phyloP scores from a whole-genome alignment of 1,140 invertebrate genomes.

The Panulirus ornatus region DNA sequence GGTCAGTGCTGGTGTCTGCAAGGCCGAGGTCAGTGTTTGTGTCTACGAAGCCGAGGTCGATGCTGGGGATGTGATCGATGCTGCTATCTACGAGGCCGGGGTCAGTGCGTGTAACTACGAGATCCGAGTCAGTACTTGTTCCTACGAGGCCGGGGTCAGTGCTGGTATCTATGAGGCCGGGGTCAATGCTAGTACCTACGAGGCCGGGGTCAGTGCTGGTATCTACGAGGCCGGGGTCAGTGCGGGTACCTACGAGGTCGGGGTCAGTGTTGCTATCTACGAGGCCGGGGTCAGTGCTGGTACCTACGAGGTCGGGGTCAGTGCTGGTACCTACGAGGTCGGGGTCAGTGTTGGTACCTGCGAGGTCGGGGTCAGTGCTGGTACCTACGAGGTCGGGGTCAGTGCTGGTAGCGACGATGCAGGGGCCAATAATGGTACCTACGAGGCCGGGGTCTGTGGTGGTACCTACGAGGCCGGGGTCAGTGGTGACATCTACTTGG shows the following conservation, averaged over 20 bases:
- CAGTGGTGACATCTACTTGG: neutral
- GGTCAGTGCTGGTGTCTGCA: neutral
- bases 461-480: neutral
- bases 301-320: neutral
- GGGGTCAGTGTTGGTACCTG: neutral
- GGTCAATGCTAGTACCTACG: neutral
- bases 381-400: neutral
- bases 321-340: neutral
- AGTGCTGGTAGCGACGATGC: neutral
- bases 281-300: neutral
- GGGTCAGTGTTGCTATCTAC: neutral
- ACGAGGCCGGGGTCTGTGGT: neutral
- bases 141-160: neutral
- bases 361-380: neutral
- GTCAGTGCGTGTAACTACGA: neutral
- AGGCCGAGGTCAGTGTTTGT: neutral
- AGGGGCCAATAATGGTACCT: neutral
- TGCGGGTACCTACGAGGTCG: neutral
- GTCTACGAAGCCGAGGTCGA: too few relatives aligned
- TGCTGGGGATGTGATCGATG: neutral
- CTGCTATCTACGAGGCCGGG: neutral
- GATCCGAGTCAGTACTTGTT: neutral
- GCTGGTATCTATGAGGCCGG: neutral
- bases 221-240: neutral
- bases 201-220: neutral